Percentiles rank a stretch among this genome's conserved stretches.
Conservation (phyloP, 2,888 invertebrate species). For the Micoletzkya japonica region DNA sequence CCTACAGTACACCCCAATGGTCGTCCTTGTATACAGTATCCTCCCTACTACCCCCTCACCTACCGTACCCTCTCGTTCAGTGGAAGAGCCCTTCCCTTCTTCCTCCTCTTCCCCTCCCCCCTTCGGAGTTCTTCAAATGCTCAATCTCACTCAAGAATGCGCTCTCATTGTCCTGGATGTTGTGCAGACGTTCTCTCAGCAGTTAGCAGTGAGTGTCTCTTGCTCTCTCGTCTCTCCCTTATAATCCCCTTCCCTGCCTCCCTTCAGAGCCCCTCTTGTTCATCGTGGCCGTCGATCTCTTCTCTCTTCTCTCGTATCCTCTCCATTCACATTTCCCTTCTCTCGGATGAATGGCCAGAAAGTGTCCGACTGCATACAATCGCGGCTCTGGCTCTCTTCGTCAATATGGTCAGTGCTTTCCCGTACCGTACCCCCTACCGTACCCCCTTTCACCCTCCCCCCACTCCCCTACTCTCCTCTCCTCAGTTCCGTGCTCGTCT, state of each 20-base stretch:
- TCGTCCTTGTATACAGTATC: no score
- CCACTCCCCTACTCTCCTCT: neutral
- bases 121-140: constrained; percentile 73
- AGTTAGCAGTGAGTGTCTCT: constrained; percentile 41
- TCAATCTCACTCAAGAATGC: constrained; percentile 84
- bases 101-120: constrained; percentile 32
- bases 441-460: neutral
- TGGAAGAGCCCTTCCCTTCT: constrained; percentile 21
- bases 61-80: neutral
- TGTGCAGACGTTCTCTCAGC: constrained; percentile 59
- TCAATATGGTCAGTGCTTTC: constrained; percentile 73
- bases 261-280: constrained; percentile 10
- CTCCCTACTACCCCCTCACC: neutral
- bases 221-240: neutral
- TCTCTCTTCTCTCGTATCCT: constrained; percentile 80
- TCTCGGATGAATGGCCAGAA: constrained; percentile 88
- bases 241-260: neutral
- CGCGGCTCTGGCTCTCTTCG: constrained; percentile 85
- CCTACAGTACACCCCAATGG: no score
- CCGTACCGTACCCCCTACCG: neutral
- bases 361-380: constrained; percentile 83
- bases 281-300: constrained; percentile 67
- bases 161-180: constrained; percentile 85
- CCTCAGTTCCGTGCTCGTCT: constrained; percentile 50
- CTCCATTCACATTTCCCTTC: constrained; percentile 81